phyloP scores from a whole-genome alignment of 2,888 invertebrate species.

The Diploptera punctata region DNA sequence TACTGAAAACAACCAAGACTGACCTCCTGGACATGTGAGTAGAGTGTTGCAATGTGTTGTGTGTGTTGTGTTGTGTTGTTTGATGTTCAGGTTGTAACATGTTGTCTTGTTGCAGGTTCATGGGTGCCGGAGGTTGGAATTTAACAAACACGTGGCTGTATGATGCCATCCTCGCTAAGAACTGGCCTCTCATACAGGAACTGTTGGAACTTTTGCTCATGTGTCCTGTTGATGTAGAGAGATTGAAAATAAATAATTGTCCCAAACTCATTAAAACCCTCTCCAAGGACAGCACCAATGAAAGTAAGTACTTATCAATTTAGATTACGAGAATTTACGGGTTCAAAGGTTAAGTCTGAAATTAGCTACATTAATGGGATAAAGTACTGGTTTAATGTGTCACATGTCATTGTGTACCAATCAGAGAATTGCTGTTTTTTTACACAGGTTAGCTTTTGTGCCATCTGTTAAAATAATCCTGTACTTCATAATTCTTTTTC shows the following conservation, averaged over 20 bases:
- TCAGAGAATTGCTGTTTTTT: no score
- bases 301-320: constrained; percentile 80
- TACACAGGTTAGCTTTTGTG: no score
- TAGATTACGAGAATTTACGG: no score
- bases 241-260: constrained; percentile 89
- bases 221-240: constrained; percentile 89
- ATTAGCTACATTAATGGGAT: no score
- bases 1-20: constrained; percentile 84
- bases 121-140: constrained; percentile 92
- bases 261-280: constrained; percentile 91
- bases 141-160: constrained; percentile 90
- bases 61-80: no score
- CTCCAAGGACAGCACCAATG: constrained; percentile 76
- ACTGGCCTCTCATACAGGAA: constrained; percentile 88
- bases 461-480: no score
- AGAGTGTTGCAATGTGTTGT: no score
- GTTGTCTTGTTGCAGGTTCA: constrained; percentile 70
- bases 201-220: constrained; percentile 82
- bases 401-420: no score
- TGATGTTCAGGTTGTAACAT: no score
- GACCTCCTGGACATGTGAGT: constrained; percentile 79
- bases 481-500: no score
- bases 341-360: no score
- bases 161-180: constrained; percentile 82
- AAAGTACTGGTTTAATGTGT: no score